Percentiles rank a stretch among this genome's conserved stretches.
Conservation (phyloP, 1,140 invertebrate species). For the Zelostemma sp. region DNA sequence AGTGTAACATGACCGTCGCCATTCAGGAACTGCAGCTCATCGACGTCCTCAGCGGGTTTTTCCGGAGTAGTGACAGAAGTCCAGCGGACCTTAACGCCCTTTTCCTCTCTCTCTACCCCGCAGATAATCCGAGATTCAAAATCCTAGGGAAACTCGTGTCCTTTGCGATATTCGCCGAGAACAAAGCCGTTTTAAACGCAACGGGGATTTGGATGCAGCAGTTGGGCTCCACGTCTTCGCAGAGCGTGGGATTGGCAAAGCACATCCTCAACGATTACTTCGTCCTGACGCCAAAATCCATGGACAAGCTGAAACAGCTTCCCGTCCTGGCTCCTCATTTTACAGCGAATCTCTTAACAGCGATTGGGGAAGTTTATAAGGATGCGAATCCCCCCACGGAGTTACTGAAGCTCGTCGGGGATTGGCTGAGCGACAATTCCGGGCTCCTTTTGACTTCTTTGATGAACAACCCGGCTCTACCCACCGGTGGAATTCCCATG, state of each 20-base stretch:
- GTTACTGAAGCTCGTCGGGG: constrained; percentile 58
- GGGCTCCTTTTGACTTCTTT: too few species aligned
- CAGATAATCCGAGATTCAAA: constrained; percentile 74
- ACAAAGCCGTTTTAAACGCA: constrained; percentile 79
- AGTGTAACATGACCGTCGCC: too few species aligned
- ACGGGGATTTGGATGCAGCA: constrained; percentile 88
- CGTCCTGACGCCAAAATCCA: constrained; percentile 76
- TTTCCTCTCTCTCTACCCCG: constrained; percentile 82
- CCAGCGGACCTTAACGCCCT: constrained; percentile 84
- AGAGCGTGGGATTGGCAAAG: constrained; percentile 79
- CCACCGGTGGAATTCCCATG: too few species aligned
- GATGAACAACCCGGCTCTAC: constrained; percentile 76
- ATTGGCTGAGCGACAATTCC: constrained; percentile 73
- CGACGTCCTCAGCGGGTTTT: too few species aligned
- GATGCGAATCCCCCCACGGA: constrained; percentile 63
- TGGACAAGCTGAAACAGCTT: constrained; percentile 76
- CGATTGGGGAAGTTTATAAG: constrained; percentile 81
- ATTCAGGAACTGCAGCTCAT: too few species aligned
- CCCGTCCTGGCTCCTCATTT: constrained; percentile 81
- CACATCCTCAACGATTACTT: constrained; percentile 86
- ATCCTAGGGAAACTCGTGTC: too few species aligned
- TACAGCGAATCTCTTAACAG: constrained; percentile 84
- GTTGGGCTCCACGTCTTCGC: constrained; percentile 76
- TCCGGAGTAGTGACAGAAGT: too few species aligned
- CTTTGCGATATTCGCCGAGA: constrained; percentile 81